A percentile compares a stretch with the other conserved stretches of the same genome.
These are phyloP conservation scores for Panurus biarmicus DNA, from an alignment of 2,113 vertebrate genomes.

Conservation along the genomic window DNA sequence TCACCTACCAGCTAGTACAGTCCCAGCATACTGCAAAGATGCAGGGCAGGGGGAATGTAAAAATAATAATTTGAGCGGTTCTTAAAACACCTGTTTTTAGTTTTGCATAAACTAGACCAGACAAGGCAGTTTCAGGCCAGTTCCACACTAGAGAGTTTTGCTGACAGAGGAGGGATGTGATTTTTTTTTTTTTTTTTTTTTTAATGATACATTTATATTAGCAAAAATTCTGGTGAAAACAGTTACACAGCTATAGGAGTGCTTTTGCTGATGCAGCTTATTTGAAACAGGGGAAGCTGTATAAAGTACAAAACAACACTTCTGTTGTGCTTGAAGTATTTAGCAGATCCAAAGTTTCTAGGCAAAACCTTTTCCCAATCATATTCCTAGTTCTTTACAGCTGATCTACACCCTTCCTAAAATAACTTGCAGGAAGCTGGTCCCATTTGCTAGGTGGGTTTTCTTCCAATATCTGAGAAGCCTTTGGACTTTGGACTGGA, in stretches of 20 bases:
- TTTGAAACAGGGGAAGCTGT: not conserved
- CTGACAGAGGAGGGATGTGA: conserved; percentile 28
- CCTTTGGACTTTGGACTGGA: not conserved
- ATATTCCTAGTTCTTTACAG: not conserved
- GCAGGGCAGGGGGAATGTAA: too few species aligned
- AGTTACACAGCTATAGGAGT: not conserved
- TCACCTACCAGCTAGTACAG: not conserved
- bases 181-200: not conserved
- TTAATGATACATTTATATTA: conserved; percentile 25
- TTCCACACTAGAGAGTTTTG: conserved; percentile 12
- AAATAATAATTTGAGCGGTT: not conserved
- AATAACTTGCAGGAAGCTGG: not conserved
- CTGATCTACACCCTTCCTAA: not conserved
- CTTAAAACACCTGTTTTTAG: not conserved
- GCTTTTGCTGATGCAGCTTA: conserved; percentile 29
- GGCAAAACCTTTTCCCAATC: not conserved
- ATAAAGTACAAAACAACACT: not conserved
- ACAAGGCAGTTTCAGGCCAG: conserved; percentile 14
- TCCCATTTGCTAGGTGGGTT: not conserved
- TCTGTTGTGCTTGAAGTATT: not conserved
- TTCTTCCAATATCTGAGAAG: not conserved
- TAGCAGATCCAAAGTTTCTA: not conserved
- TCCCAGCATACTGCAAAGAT: not conserved
- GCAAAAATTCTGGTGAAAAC: conserved; percentile 3
- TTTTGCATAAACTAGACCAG: conserved; percentile 1